Evolutionary conservation across 53 echinoderm and acorn worm species (phyloP), one percentile per base, ranked within the genome.

Genomic region (Crossaster papposus): DNA sequence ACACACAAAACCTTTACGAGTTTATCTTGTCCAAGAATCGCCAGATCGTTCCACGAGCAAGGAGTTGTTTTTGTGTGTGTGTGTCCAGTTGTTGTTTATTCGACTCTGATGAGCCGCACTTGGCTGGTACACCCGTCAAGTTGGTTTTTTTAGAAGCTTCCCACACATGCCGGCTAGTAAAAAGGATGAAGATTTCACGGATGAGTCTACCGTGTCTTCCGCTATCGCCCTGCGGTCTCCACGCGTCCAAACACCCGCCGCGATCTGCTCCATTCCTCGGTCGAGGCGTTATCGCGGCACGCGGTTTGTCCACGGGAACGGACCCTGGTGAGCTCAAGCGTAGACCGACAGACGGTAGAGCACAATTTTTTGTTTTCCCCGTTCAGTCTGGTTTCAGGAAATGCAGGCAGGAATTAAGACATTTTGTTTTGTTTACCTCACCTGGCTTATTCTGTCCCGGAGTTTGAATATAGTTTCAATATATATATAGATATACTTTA

Each of bases 211-310:
- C 51, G 34, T 74, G 54, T 87, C 87, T 55, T 11, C 36, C 76
- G 77, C 87, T 63, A 22, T 34, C 62, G 36, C 87, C 58, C 87
- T 51, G 55, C 58, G 55, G 87, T 87, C 87, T 87, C 38, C 87
- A 87, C 87, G 87, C 76, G 75, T 87, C 87, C 87, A 87, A 87
- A 87, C 87, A 58, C 87, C 87, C 87, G 87, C 87, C 87, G 36
- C 76, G 87, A 76, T 76, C 87, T 32, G 77, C 87, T 76, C 87
- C 34, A 55, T 53, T 72, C 31, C 85, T 73, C 85, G 85, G 85
- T 85, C 72, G 63, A 36, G 77, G 77, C 87, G 36, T 22, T 75
- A 15, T 87, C 87, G 87, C 87, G 87, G 87, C 87, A 87, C 87
- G 87, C 74, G 87, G 77, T 12, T 87, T 87, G 77, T 87, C 77